phyloP scores from a whole-genome alignment of 2,888 invertebrate genomes.

The Drosophila subquinaria region DNA sequence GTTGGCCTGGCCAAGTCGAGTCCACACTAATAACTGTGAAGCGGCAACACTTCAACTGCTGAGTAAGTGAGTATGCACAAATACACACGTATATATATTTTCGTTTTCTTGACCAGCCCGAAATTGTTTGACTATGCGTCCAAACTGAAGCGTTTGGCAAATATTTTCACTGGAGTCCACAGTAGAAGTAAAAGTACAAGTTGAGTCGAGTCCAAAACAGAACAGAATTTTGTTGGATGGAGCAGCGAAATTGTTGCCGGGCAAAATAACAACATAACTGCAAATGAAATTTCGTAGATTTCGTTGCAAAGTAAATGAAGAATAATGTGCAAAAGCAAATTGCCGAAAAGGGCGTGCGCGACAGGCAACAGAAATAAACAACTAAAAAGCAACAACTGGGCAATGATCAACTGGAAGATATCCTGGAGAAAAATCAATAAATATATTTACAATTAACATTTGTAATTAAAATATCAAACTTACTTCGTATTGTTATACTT shows the following conservation, averaged over 20 bases:
- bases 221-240: slow-evolving; percentile 7
- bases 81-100: slow-evolving; percentile 57
- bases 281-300: slow-evolving; percentile 80
- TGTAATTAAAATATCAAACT: not conserved
- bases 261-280: slow-evolving; percentile 77
- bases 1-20: slow-evolving; percentile 33
- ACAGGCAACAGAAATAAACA: slow-evolving; percentile 25
- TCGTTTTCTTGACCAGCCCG: slow-evolving; percentile 56
- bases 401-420: not conserved
- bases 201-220: slow-evolving; percentile 5
- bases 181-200: not conserved
- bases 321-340: slow-evolving; percentile 78
- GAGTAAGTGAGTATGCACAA: slow-evolving; percentile 36
- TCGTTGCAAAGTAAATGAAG: slow-evolving; percentile 78
- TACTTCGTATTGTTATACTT: too few relatives aligned
- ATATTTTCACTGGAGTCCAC: slow-evolving; percentile 54
- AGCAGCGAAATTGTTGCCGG: slow-evolving; percentile 43
- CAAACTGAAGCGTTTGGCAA: slow-evolving; percentile 72
- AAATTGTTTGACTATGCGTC: slow-evolving; percentile 75
- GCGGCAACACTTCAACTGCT: slow-evolving; percentile 9
- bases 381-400: not conserved
- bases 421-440: not conserved
- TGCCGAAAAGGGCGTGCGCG: slow-evolving; percentile 51
- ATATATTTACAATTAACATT: not conserved
- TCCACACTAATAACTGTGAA: slow-evolving; percentile 57